phyloP scores from a whole-genome alignment of 2,113 vertebrate species.

The Actinemys pallida region DNA sequence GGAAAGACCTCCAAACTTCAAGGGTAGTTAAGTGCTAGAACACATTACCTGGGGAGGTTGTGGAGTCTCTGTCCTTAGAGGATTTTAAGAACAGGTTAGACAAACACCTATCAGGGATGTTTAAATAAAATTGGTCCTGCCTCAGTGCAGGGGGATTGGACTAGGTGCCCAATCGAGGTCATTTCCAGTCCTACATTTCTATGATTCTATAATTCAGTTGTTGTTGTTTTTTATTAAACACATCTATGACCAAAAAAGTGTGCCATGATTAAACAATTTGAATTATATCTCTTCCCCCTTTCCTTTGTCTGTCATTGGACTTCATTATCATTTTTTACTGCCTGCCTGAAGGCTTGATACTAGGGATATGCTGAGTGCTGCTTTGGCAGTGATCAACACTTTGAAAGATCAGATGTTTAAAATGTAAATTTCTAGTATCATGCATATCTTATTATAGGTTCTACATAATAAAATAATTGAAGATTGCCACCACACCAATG shows the following conservation, averaged over 20 bases:
- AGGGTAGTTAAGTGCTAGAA: neutral
- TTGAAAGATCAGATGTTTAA: neutral
- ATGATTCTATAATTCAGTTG: neutral
- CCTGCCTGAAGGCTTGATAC: neutral
- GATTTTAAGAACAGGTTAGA: neutral
- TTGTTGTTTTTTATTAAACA: too few relatives aligned
- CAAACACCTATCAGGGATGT: neutral
- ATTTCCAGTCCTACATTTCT: neutral
- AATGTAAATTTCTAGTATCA: neutral
- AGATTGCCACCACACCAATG: neutral
- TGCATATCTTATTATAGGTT: neutral
- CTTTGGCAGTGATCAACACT: neutral
- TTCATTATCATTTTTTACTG: neutral
- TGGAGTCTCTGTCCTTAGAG: neutral
- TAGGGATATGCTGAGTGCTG: neutral
- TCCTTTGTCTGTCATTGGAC: neutral
- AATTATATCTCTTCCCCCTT: neutral
- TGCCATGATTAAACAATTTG: neutral
- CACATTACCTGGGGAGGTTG: neutral
- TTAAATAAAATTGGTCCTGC: neutral
- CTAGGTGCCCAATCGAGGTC: neutral
- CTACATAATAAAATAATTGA: neutral
- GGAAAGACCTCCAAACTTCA: neutral
- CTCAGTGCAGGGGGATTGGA: neutral
- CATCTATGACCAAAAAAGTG: neutral